Base-by-base conservation (phyloP, 2,113 vertebrate genomes). In the Gopherus flavomarginatus region DNA sequence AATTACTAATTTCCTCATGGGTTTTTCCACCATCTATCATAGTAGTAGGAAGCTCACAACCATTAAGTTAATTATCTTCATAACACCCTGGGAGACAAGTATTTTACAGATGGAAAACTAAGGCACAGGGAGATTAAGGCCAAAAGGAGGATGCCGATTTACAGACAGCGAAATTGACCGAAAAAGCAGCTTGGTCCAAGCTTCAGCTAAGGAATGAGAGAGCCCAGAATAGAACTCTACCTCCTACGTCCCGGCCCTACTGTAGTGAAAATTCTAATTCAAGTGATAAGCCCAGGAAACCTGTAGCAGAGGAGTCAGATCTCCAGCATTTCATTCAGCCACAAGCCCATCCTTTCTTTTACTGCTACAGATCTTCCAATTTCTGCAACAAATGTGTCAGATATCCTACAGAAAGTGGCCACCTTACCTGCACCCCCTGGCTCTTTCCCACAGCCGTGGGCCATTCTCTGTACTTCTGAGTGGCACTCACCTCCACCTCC, bases 401-500 rank as follows among this genome's bases (percentile, higher is more conserved):
- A 3, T 1, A 4, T 31, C 53, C 42, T 79, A 26, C 3, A 56
- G 10, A 86, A 24, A 38, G 21, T 47, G 22, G 42, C 75, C 44
- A 47, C 38, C 26, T 47, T 78, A 12, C 26, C 42, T 78, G 75
- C 21, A 78, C 35, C n/a, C 65, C 3, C 7, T 16, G 24, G 13
- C 13, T 78, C 42, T 42, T 47, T 13, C 75, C 75, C 24, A 47
- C 75, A 27, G 75, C 2, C 4, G 6, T 27, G 75, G 59, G n/a
- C 24, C 44, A 27, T 47, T 72, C 65, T 9, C 6, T 0, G 6
- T 29, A 49, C 49, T 22, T 3, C 35, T 29, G 69, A 52, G 53
- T 85, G 91, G 5, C 29, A 53, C 92, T 88, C 47, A 99, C 99
- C 99, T 99, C 98, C 5, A 98, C 97, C 78, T 98, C 99, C 96